Evolutionary conservation across 2,888 invertebrate genomes (phyloP).

Genomic region (Mesochorus sp.): DNA sequence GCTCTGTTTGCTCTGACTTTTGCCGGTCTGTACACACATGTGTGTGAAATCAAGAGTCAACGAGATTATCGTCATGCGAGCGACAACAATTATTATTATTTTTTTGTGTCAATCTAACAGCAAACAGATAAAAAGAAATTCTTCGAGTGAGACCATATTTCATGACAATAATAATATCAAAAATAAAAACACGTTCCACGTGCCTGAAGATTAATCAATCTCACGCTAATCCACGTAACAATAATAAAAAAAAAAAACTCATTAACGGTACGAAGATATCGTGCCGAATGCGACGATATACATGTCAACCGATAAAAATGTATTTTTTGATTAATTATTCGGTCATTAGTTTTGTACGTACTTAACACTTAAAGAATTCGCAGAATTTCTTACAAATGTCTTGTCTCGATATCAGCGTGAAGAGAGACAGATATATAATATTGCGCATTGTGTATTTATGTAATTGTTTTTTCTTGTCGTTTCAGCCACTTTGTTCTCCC

Average conservation of each 20-base stretch:
- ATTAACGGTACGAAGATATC: too few relatives aligned
- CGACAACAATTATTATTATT: slow-evolving; percentile 9
- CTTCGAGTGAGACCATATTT: neutral
- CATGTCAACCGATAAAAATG: too few relatives aligned
- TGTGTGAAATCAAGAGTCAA: slow-evolving; percentile 32
- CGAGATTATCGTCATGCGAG: slow-evolving; percentile 40
- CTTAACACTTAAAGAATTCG: neutral
- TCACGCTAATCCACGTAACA: too few relatives aligned
- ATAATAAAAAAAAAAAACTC: neutral
- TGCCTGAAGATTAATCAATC: neutral
- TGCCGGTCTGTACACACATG: neutral
- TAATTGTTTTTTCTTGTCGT: neutral
- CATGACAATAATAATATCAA: neutral
- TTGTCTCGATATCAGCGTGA: neutral
- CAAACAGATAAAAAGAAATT: slow-evolving; percentile 12
- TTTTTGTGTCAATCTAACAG: slow-evolving; percentile 2
- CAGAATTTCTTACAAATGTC: slow-evolving; percentile 7
- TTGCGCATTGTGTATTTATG: too few relatives aligned
- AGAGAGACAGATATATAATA: slow-evolving; percentile 13
- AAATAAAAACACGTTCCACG: neutral
- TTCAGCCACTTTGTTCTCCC: neutral
- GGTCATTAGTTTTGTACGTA: neutral
- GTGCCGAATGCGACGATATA: too few relatives aligned
- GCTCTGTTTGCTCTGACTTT: slow-evolving; percentile 3
- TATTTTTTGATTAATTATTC: neutral